Evolutionary conservation across 2,113 vertebrate genomes (phyloP).

Genomic region (Tachuris rubrigastra): DNA sequence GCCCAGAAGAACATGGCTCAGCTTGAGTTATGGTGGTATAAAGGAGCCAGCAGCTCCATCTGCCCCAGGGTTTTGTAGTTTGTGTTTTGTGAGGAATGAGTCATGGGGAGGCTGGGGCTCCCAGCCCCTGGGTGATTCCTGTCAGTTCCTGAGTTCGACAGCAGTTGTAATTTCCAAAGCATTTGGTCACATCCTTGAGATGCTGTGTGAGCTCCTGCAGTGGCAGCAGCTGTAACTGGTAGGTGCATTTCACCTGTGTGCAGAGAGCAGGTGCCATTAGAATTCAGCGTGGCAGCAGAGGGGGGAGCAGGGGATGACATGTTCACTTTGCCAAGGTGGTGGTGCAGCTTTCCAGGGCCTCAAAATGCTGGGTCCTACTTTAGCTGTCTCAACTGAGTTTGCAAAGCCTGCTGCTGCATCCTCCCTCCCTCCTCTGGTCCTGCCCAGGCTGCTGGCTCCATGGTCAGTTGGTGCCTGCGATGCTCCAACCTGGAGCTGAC

Average conservation of each 20-base stretch:
- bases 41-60: not conserved
- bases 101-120: not conserved
- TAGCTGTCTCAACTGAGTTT: not conserved
- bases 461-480: accelerated
- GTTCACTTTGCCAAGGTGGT: not conserved
- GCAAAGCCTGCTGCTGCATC: accelerated
- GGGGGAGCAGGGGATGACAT: accelerated
- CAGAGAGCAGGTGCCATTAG: accelerated
- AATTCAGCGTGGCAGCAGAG: accelerated
- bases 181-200: not conserved
- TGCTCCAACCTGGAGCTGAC: not conserved
- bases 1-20: not conserved
- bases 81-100: not conserved
- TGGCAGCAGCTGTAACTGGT: not conserved
- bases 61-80: not conserved
- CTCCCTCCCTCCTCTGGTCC: not conserved
- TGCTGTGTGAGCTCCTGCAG: not conserved
- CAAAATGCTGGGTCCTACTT: not conserved
- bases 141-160: not conserved
- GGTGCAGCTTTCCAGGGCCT: not conserved
- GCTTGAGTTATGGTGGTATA: not conserved
- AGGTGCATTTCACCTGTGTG: accelerated
- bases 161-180: not conserved
- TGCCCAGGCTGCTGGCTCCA: not conserved
- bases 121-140: not conserved